Conservation (phyloP, 30 jellyfish, hydroid and myxozoan species). For the Aurelia aurita region DNA sequence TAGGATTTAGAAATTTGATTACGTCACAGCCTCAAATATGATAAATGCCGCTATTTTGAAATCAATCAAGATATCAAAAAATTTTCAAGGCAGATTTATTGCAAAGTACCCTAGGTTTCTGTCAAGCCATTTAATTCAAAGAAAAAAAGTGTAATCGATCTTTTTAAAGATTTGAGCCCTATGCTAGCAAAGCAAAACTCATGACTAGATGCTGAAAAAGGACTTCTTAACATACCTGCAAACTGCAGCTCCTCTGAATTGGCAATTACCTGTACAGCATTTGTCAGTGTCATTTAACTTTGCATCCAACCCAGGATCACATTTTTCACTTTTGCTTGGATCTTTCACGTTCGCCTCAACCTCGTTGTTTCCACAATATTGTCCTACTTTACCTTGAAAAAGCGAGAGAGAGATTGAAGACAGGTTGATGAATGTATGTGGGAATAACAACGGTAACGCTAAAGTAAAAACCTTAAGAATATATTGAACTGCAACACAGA, state of each 20-base stretch:
- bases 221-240: slow-evolving; percentile 78
- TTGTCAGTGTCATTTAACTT: slow-evolving; percentile 47
- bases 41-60: too few relatives aligned
- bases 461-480: too few relatives aligned
- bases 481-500: too few relatives aligned
- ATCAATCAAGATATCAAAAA: too few relatives aligned
- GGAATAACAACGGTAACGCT: too few relatives aligned
- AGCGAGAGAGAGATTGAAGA: background rate
- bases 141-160: too few relatives aligned
- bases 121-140: too few relatives aligned
- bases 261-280: slow-evolving; percentile 76
- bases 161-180: too few relatives aligned
- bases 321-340: slow-evolving; percentile 72
- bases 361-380: slow-evolving; percentile 81
- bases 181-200: background rate
- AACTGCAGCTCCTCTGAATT: slow-evolving; percentile 39
- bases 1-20: too few relatives aligned
- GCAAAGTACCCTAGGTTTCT: too few relatives aligned
- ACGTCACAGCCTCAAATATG: too few relatives aligned
- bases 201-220: background rate
- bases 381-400: slow-evolving; percentile 60
- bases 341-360: slow-evolving; percentile 69
- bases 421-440: background rate
- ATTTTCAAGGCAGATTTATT: too few relatives aligned
- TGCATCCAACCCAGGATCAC: slow-evolving; percentile 92